These are phyloP conservation scores for Manis crassicaudata DNA, from an alignment of 2,797 vertebrate species.

Conservation along the genomic window DNA sequence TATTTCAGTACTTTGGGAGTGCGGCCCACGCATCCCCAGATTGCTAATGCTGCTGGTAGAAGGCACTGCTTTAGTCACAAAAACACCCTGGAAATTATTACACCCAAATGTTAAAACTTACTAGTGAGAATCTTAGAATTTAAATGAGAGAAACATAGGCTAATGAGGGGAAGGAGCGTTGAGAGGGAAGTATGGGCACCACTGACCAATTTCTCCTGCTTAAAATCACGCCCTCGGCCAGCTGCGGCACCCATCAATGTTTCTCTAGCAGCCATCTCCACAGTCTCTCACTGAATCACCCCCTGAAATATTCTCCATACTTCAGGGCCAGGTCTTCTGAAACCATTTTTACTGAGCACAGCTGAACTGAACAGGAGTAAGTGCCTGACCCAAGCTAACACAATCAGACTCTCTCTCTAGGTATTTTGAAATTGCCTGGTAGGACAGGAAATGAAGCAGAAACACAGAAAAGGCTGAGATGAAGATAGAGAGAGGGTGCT, in stretches of 20 bases:
- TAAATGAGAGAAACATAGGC: background rate
- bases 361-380: background rate
- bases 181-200: background rate
- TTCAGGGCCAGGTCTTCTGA: background rate
- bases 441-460: background rate
- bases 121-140: slow-evolving; percentile 27
- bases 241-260: background rate
- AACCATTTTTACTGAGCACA: slow-evolving; percentile 24
- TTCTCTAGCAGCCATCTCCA: background rate
- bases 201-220: background rate
- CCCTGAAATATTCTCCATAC: background rate
- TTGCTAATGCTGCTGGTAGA: background rate
- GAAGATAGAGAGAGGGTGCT: background rate
- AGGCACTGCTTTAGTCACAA: background rate
- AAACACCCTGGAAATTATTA: background rate
- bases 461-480: background rate
- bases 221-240: background rate
- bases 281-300: background rate
- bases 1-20: background rate
- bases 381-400: slow-evolving; percentile 26
- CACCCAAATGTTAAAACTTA: background rate
- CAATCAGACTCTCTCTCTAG: background rate
- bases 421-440: slow-evolving; percentile 21
- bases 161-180: background rate
- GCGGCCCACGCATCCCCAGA: background rate